Percentiles rank a stretch among this genome's conserved stretches.
Evolutionary conservation across 2,888 invertebrate genomes (phyloP).

Genomic region (Tetranychus truncatus): DNA sequence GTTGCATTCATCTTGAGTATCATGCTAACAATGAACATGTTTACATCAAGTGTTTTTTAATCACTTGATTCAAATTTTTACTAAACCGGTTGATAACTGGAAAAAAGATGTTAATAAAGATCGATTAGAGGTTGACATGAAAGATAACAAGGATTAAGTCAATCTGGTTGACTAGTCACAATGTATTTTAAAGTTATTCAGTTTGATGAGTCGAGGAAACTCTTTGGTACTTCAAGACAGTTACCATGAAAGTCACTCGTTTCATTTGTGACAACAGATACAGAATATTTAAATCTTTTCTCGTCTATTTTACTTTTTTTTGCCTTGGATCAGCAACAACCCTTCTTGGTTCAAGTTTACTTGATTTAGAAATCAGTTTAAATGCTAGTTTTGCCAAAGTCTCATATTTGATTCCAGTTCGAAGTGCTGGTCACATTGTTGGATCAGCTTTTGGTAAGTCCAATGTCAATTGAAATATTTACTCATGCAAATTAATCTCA

Average conservation of each 20-base stretch:
- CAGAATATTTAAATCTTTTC: background rate
- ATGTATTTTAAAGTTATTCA: no score
- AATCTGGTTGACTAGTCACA: no score
- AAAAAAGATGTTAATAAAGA: no score
- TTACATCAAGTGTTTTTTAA: no score
- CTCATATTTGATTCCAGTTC: background rate
- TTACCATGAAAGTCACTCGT: background rate
- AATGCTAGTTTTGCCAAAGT: background rate
- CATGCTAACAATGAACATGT: no score
- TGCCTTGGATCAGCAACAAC: background rate
- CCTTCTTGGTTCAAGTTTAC: background rate
- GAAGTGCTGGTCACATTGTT: background rate
- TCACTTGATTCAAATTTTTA: no score
- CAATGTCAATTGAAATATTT: background rate
- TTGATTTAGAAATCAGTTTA: background rate
- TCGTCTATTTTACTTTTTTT: background rate
- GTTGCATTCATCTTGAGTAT: no score
- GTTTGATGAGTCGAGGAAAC: no score
- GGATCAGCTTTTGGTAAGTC: background rate
- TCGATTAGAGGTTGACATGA: no score
- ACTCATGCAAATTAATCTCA: background rate
- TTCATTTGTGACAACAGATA: background rate
- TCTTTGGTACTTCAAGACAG: no score
- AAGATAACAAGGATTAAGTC: no score
- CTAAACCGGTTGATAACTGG: no score